Percentiles rank a stretch among this genome's conserved stretches.
phyloP scores from a whole-genome alignment of 92 coral and sea anemone genomes.

The Paramuricea clavata region DNA sequence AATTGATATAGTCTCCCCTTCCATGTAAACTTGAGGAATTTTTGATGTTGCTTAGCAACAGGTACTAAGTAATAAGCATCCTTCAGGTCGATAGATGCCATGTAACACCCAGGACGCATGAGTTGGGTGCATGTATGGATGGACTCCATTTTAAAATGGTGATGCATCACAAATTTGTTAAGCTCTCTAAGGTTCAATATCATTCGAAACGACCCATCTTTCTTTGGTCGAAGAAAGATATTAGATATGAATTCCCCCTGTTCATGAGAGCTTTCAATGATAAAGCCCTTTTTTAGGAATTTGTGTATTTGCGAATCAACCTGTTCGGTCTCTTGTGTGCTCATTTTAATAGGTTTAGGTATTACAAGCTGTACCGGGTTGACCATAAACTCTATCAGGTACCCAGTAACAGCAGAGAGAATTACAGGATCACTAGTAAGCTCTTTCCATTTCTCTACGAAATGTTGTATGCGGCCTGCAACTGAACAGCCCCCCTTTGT shows the following conservation, averaged over 20 bases:
- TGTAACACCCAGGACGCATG: constrained; percentile 20
- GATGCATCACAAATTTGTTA: constrained; percentile 3
- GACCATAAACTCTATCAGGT: constrained; percentile 48
- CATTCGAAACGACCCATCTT: constrained; percentile 21
- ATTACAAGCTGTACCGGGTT: constrained; percentile 43
- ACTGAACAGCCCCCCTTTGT: neutral
- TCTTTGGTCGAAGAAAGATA: constrained; percentile 27
- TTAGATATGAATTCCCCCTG: constrained; percentile 21
- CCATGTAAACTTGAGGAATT: constrained; percentile 20
- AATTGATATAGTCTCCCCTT: neutral
- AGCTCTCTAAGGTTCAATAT: constrained; percentile 14
- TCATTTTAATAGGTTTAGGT: constrained; percentile 52
- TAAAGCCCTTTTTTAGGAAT: constrained; percentile 2
- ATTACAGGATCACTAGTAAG: constrained; percentile 31
- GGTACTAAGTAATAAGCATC: constrained; percentile 20
- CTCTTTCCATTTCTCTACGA: constrained; percentile 47
- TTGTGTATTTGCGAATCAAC: constrained; percentile 44
- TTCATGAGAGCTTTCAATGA: constrained; percentile 3
- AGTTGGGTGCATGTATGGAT: constrained; percentile 27
- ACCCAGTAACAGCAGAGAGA: constrained; percentile 48
- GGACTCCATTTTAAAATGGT: constrained; percentile 37
- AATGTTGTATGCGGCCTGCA: constrained; percentile 40
- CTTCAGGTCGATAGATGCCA: constrained; percentile 29
- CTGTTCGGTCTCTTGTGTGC: constrained; percentile 17
- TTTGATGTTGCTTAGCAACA: neutral